A percentile compares a stretch with the other conserved stretches of the same genome.
phyloP scores from a whole-genome alignment of 2,888 invertebrate species.

The Hybos culiciformis region DNA sequence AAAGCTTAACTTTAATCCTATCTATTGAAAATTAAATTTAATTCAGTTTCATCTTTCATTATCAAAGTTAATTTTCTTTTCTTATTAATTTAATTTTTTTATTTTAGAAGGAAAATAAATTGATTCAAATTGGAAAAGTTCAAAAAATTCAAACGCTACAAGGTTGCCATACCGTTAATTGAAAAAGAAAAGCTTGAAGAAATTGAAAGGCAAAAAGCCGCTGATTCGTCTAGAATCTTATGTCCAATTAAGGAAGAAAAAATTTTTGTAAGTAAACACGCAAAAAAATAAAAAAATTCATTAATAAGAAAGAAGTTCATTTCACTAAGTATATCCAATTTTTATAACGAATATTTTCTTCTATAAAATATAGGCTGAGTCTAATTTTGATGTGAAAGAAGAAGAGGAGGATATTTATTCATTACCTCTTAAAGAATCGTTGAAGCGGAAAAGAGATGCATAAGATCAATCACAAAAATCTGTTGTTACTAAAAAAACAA shows the following conservation, averaged over 20 bases:
- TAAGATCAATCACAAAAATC: slow-evolving; percentile 9
- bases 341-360: neutral
- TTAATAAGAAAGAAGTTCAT: no score
- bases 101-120: no score
- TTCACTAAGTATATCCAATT: neutral
- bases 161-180: slow-evolving; percentile 43
- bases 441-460: slow-evolving; percentile 24
- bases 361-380: neutral
- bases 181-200: slow-evolving; percentile 38
- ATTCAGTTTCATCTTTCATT: no score
- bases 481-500: slow-evolving; percentile 6
- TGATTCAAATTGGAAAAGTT: no score
- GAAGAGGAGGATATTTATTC: slow-evolving; percentile 18
- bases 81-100: no score
- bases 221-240: slow-evolving; percentile 23
- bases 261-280: neutral
- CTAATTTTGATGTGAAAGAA: neutral
- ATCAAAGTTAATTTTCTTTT: no score
- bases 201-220: slow-evolving; percentile 26
- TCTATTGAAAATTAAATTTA: no score
- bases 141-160: slow-evolving; percentile 42
- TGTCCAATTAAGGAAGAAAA: slow-evolving; percentile 15
- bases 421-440: slow-evolving; percentile 25
- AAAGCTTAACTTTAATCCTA: no score
- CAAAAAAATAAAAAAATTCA: slow-evolving; percentile 8